Evolutionary conservation across 2,113 vertebrate species (phyloP).

Genomic region (Syngnathus floridae): DNA sequence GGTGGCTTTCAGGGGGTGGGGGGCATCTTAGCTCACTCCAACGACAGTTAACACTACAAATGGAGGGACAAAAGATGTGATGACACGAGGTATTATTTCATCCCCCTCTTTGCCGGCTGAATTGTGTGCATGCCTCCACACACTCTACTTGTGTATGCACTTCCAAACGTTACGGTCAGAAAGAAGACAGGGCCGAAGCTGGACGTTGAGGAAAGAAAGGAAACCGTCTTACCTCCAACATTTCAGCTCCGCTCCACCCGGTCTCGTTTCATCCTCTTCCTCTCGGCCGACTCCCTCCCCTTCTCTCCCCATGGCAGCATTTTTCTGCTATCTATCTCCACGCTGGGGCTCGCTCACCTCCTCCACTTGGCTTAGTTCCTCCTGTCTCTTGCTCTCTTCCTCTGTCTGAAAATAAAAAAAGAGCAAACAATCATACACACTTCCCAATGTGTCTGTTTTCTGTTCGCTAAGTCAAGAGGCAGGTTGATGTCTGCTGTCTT

Average conservation of each 20-base stretch:
- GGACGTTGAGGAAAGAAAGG: conserved; percentile 43
- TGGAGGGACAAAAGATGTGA: conserved; percentile 27
- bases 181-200: conserved; percentile 26
- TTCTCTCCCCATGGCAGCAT: conserved; percentile 70
- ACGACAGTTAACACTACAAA: conserved; percentile 7
- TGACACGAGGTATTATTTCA: conserved; percentile 44
- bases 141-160: conserved; percentile 9
- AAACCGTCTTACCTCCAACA: conserved; percentile 65
- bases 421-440: conserved; percentile 10
- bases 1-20: background rate
- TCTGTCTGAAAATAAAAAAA: conserved; percentile 51
- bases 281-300: conserved; percentile 61
- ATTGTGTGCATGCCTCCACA: conserved; percentile 22
- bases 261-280: conserved; percentile 66
- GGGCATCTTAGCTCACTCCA: conserved; percentile 9
- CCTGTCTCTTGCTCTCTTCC: conserved; percentile 47
- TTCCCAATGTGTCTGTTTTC: conserved; percentile 47
- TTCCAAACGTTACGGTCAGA: conserved; percentile 34
- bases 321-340: conserved; percentile 64
- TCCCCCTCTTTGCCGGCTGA: conserved; percentile 39
- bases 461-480: conserved; percentile 65
- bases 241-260: conserved; percentile 63
- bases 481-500: conserved; percentile 70
- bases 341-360: conserved; percentile 45
- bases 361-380: conserved; percentile 41